Conservation (phyloP, 2,888 invertebrate species). For the Lacanobia oleracea region DNA sequence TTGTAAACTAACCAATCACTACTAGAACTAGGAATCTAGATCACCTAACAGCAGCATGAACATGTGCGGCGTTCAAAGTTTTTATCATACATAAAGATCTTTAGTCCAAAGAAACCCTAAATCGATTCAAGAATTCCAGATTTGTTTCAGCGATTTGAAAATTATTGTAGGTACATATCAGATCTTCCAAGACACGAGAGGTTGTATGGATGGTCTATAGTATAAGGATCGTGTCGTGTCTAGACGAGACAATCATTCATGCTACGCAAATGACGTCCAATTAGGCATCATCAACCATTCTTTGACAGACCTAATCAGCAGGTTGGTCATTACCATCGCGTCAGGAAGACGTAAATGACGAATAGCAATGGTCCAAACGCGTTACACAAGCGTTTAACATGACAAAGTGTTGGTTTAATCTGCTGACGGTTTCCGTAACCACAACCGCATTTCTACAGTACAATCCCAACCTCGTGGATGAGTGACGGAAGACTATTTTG, state of each 20-base stretch:
- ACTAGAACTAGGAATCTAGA: constrained; percentile 42
- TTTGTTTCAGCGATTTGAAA: neutral
- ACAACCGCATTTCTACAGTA: constrained; percentile 63
- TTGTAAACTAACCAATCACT: constrained; percentile 63
- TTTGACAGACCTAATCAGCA: constrained; percentile 38
- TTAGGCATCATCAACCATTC: constrained; percentile 26
- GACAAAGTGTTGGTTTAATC: constrained; percentile 31
- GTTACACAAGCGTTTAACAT: constrained; percentile 25
- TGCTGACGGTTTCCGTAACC: constrained; percentile 52
- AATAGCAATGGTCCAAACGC: constrained; percentile 24
- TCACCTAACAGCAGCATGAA: constrained; percentile 14
- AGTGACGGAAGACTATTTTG: constrained; percentile 86
- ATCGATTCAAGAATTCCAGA: neutral
- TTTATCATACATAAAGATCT: neutral
- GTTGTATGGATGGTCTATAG: no score
- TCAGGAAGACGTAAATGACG: constrained; percentile 21
- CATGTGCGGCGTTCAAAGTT: constrained; percentile 16
- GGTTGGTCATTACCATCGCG: constrained; percentile 23
- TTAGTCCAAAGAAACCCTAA: neutral
- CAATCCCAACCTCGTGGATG: constrained; percentile 76
- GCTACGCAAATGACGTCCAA: constrained; percentile 23
- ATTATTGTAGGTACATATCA: neutral
- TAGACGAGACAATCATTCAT: constrained; percentile 47
- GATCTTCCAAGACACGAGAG: no score
- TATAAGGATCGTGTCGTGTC: neutral